Percentiles rank a stretch among this genome's conserved stretches.
phyloP scores from a whole-genome alignment of 2,888 invertebrate species.

The Thalpophila matura region DNA sequence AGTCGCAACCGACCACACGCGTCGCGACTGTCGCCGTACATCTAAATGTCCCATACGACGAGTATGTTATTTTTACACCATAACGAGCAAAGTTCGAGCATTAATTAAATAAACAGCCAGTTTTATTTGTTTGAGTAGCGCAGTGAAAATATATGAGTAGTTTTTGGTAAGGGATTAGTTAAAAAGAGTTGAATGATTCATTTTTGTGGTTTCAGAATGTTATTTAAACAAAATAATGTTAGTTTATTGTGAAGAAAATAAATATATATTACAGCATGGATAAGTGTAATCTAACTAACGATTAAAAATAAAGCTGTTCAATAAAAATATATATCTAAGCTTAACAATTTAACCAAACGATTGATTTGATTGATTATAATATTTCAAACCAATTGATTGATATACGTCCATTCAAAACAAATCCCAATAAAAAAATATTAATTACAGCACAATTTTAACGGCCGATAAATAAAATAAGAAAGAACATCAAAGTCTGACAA shows the following conservation, averaged over 20 bases:
- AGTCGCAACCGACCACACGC: constrained; percentile 62
- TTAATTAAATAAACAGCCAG: constrained; percentile 61
- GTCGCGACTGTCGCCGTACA: constrained; percentile 36
- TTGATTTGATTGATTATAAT: neutral
- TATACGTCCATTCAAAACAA: constrained; percentile 6
- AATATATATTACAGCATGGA: too few species aligned
- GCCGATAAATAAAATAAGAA: neutral
- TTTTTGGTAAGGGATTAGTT: constrained; percentile 23
- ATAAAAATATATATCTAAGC: neutral
- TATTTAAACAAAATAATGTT: constrained; percentile 5
- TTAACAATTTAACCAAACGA: too few species aligned
- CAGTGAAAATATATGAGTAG: constrained; percentile 38
- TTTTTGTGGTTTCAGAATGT: constrained; percentile 19
- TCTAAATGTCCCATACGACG: constrained; percentile 44
- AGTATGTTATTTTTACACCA: constrained; percentile 58
- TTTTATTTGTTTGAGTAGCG: constrained; percentile 42
- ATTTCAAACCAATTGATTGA: constrained; percentile 3
- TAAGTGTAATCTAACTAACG: neutral
- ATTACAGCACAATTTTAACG: constrained; percentile 1
- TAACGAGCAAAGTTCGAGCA: constrained; percentile 40
- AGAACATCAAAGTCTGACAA: neutral
- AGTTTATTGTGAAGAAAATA: too few species aligned
- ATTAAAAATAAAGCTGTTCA: neutral
- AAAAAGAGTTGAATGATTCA: constrained; percentile 21
- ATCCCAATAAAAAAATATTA: constrained; percentile 2